Evolutionary conservation across 1,140 invertebrate genomes (phyloP).

Genomic region (Conopomorpha cramerella): DNA sequence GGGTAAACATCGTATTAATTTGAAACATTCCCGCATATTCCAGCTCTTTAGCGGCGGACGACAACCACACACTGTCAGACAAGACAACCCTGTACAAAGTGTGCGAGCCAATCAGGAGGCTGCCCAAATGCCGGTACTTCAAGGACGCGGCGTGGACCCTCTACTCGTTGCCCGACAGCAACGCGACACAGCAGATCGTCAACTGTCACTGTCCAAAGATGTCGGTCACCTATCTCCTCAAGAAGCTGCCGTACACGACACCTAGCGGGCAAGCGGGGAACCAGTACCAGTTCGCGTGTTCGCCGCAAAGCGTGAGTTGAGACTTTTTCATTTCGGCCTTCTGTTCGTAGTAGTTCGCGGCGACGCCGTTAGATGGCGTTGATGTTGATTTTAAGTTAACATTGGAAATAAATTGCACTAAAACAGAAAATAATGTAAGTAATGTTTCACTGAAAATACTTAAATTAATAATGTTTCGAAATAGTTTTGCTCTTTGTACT

Average conservation of each 20-base stretch:
- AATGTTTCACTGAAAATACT: too few relatives aligned
- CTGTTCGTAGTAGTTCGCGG: constrained; percentile 15
- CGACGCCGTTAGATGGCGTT: constrained; percentile 16
- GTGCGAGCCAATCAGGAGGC: constrained; percentile 81
- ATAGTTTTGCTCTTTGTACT: too few relatives aligned
- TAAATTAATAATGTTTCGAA: too few relatives aligned
- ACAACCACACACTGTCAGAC: constrained; percentile 85
- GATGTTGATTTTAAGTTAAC: too few relatives aligned
- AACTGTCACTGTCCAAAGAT: constrained; percentile 85
- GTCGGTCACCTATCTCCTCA: constrained; percentile 84
- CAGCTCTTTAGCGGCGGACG: constrained; percentile 70
- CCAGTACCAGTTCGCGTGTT: constrained; percentile 87
- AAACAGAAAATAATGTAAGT: too few relatives aligned
- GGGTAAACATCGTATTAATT: too few relatives aligned
- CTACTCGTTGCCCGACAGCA: constrained; percentile 72
- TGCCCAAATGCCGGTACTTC: constrained; percentile 80
- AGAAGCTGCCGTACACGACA: constrained; percentile 72
- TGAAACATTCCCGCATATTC: constrained; percentile 15
- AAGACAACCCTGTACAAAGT: constrained; percentile 86
- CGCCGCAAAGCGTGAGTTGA: constrained; percentile 86
- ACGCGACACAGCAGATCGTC: constrained; percentile 82
- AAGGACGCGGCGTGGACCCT: constrained; percentile 90
- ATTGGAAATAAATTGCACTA: too few relatives aligned
- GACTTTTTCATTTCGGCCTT: too few relatives aligned
- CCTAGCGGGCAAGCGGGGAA: constrained; percentile 70